Evolutionary conservation across 1,140 invertebrate genomes (phyloP).

Genomic region (Diuraphis noxia): DNA sequence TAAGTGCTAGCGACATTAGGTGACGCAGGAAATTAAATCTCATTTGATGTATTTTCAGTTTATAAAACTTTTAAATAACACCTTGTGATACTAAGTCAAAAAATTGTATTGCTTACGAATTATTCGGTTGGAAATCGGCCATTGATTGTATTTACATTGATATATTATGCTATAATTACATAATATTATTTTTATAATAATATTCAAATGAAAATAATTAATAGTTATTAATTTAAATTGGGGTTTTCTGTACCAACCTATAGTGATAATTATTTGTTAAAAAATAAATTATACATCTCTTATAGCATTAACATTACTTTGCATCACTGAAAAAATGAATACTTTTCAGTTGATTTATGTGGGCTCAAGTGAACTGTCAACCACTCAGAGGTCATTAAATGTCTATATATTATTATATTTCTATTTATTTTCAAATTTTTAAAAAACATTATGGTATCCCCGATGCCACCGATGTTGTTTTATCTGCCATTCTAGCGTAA

Average conservation of each 20-base stretch:
- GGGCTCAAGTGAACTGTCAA: not conserved
- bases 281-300: not conserved
- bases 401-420: too few relatives aligned
- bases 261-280: not conserved
- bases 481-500: too few relatives aligned
- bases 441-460: not conserved
- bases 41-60: not conserved
- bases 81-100: slow-evolving; percentile 1
- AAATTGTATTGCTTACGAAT: not conserved
- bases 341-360: not conserved
- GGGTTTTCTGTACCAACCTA: not conserved
- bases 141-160: not conserved
- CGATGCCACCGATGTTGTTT: not conserved
- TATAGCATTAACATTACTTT: not conserved
- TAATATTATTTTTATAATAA: not conserved
- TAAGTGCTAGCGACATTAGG: not conserved
- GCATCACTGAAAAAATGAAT: not conserved
- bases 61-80: slow-evolving; percentile 33
- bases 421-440: not conserved
- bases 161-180: not conserved
- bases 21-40: slow-evolving; percentile 26
- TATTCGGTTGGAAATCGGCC: not conserved
- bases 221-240: not conserved
- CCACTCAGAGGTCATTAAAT: not conserved
- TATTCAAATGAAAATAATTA: not conserved